phyloP scores from a whole-genome alignment of 2,888 invertebrate genomes.

The Plagodis dolabraria region DNA sequence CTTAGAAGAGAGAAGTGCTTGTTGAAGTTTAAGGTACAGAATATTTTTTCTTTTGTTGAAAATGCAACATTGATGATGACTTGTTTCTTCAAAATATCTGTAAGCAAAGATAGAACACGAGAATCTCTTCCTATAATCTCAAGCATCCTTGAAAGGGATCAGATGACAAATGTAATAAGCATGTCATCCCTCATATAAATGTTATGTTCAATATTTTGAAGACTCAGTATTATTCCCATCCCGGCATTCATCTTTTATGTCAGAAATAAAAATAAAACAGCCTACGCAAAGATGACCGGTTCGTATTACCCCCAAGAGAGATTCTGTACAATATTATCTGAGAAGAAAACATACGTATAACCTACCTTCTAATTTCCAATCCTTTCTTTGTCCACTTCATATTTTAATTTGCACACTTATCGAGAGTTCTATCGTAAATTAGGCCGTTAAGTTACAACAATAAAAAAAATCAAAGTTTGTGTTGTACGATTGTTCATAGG shows the following conservation, averaged over 20 bases:
- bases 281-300: conserved; percentile 29
- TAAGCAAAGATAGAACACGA: conserved; percentile 2
- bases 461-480: conserved; percentile 16
- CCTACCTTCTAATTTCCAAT: conserved; percentile 72
- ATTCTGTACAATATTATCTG: conserved; percentile 18
- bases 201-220: conserved; percentile 24
- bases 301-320: conserved; percentile 22
- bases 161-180: conserved; percentile 2
- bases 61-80: too few species aligned
- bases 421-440: conserved; percentile 35
- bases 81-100: too few species aligned
- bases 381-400: conserved; percentile 79
- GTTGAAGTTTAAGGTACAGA: too few species aligned
- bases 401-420: conserved; percentile 67
- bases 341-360: conserved; percentile 28
- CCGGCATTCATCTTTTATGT: conserved; percentile 25
- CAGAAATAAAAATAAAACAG: conserved; percentile 25
- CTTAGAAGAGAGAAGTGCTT: too few species aligned
- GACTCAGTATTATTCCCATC: conserved; percentile 16
- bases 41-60: too few species aligned
- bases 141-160: conserved; percentile 12
- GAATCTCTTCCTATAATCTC: conserved; percentile 10
- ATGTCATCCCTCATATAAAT: conserved; percentile 19
- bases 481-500: conserved; percentile 22
- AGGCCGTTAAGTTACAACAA: conserved; percentile 15